A percentile compares a stretch with the other conserved stretches of the same genome.
Conservation (phyloP, 2,113 vertebrate species). For the Oncorhynchus gorbuscha region DNA sequence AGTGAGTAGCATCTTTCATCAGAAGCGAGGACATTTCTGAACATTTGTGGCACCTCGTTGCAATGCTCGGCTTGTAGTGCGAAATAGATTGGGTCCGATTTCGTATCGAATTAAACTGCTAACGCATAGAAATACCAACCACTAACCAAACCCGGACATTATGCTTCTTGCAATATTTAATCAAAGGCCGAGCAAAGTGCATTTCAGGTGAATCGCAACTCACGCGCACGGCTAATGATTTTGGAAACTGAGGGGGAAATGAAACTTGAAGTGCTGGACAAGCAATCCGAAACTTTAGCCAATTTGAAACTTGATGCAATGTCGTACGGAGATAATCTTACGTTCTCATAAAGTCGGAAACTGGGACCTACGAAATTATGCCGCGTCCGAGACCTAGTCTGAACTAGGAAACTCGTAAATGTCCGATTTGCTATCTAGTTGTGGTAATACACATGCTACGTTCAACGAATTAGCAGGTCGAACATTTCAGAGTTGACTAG, state of each 20-base stretch:
- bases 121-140: slow-evolving; percentile 52
- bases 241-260: slow-evolving; percentile 19
- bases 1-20: slow-evolving; percentile 62
- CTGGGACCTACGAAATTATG: too few species aligned
- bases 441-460: too few species aligned
- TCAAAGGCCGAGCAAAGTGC: background rate
- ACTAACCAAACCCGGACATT: slow-evolving; percentile 28
- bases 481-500: too few species aligned
- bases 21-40: slow-evolving; percentile 30
- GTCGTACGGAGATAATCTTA: too few species aligned
- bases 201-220: background rate
- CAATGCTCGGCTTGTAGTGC: slow-evolving; percentile 31
- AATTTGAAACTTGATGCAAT: too few species aligned
- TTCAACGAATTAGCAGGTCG: too few species aligned
- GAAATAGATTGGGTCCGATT: slow-evolving; percentile 59
- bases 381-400: too few species aligned
- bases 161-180: slow-evolving; percentile 48
- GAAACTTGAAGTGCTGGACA: slow-evolving; percentile 1
- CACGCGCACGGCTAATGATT: background rate
- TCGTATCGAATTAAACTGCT: slow-evolving; percentile 59
- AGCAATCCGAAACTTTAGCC: slow-evolving; percentile 29
- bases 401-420: too few species aligned
- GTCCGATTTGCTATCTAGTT: too few species aligned
- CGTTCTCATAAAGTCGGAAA: too few species aligned
- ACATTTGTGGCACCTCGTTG: slow-evolving; percentile 20